phyloP scores from a whole-genome alignment of 2,113 vertebrate genomes.

The Cheilinus undulatus region DNA sequence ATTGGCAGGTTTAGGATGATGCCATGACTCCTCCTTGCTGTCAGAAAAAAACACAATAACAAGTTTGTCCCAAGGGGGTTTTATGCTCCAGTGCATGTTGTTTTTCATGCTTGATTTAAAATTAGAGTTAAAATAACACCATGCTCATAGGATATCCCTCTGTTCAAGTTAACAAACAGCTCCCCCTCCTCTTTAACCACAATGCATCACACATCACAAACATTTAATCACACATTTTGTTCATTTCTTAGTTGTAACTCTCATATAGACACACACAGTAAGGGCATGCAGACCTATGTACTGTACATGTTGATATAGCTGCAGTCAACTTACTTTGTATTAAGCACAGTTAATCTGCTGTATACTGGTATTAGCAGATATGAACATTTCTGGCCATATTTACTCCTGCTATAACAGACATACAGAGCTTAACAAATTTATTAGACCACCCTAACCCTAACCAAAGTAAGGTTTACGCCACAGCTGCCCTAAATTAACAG shows the following conservation, averaged over 20 bases:
- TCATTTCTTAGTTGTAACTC: not conserved
- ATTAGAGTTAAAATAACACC: constrained; percentile 51
- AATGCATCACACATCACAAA: not conserved
- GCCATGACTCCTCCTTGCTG: constrained; percentile 15
- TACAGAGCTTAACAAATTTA: no score
- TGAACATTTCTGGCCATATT: no score
- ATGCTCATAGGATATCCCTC: constrained; percentile 15
- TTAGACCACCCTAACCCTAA: no score
- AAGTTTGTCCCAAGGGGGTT: constrained; percentile 55
- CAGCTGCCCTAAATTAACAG: no score
- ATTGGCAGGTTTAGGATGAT: constrained; percentile 62
- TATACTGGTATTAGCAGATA: no score
- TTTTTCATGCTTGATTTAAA: constrained; percentile 50
- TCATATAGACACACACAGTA: not conserved
- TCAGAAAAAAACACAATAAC: constrained; percentile 51
- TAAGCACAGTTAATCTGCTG: no score
- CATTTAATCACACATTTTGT: constrained; percentile 1
- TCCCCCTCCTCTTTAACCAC: not conserved
- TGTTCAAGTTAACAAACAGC: constrained; percentile 60
- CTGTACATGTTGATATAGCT: no score
- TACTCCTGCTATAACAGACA: no score
- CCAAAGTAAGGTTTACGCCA: no score
- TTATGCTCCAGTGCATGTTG: constrained; percentile 16
- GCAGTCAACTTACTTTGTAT: no score
- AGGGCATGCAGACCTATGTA: no score